Base-by-base conservation (phyloP, 2,797 vertebrate genomes). In the Lagodon rhomboides region DNA sequence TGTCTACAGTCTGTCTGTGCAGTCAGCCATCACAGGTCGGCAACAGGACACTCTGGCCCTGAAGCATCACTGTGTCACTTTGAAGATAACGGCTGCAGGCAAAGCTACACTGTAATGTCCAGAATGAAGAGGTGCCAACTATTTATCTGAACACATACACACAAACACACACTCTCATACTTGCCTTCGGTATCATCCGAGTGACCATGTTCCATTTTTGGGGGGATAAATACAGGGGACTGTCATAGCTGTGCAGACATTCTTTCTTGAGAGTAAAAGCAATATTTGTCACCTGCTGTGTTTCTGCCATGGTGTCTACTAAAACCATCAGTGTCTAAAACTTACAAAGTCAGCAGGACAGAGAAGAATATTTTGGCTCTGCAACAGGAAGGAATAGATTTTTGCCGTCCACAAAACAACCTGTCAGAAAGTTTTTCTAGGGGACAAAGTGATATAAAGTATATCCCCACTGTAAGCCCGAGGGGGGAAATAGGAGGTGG, bases 41-140 rank as follows among this genome's bases (percentile, higher is more conserved):
- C 23, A 2, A 62, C 84, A 66, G 88, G 84, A 86, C 84, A 75
- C 75, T 75, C 53, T 49, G 80, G 81, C 79, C 82, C 89, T 41
- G 71, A 43, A 88, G 85, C 89, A 74, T 87, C 89, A 18, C 85
- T 72, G 83, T 92, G 92, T 81, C 82, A 84, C 90, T 92, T 93
- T 93, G 92, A 90, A 93, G 93, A 92, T 92, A 92, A 90, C 87
- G 63, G 85, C 89, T 81, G 75, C 87, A 90, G 88, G 88, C 89
- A 53, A 75, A 79, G 85, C 83, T 34, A 47, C 50, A 66, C 77
- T 43, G 71, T 54, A 66, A 65, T 75, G 84, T 86, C 83, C 80
- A 12, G 68, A 82, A 75, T 87, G 77, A 85, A 77, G 75, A 78
- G 65, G 63, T 85, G 88, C 82, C 91, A 91, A 83, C 67, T 80